Base-by-base conservation (phyloP, 1,140 invertebrate genomes). In the Drosophila tani region DNA sequence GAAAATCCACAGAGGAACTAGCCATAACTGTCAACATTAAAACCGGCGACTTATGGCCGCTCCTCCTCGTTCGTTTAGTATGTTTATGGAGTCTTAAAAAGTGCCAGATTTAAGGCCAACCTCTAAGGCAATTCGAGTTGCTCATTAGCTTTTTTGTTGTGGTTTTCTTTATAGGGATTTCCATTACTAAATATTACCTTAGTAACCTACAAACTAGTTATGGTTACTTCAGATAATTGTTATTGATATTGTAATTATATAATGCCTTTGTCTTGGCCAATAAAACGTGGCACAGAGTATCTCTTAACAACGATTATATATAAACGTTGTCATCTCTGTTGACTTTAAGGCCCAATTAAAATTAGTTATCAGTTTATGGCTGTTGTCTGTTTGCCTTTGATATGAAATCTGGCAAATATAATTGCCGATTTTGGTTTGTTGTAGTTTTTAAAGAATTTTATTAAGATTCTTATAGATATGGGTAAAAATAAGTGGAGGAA, bases 1-100 rank as follows among this genome's bases (percentile, higher is more conserved):
- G n/a, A 35, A 70, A 58, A 50, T 43, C 32, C 59, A 38, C 12
- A 47, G n/a, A 66, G 29, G 55, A 64, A 64, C 55, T 38, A 2
- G 24, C 35, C 62, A 59, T 41, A 64, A 59, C 32, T 64, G 62
- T 43, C 62, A n/a, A 32, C 62, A 65, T 35, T 63, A 66, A 66
- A 45, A 45, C 53, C 15, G 19, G 7, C 40, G 15, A 66, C 40
- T 66, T 66, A 66, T 63, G 57, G 40, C n/a, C 3, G 45, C 57
- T 56, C 19, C 35, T 29, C 35, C 32, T 32, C 50, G 29, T 35
- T 59, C 8, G 27, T 32, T 60, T 8, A 45, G 19, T 19, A 35
- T 43, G 43, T 62, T 43, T 32, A 24, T 24, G 62, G 11, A 15
- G 19, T n/a, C 3, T 32, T 17, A 63, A 45, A 63, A 45, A 19